These are phyloP conservation scores for Berghia stephanieae DNA, from an alignment of 1,140 invertebrate species.

Conservation along the genomic window DNA sequence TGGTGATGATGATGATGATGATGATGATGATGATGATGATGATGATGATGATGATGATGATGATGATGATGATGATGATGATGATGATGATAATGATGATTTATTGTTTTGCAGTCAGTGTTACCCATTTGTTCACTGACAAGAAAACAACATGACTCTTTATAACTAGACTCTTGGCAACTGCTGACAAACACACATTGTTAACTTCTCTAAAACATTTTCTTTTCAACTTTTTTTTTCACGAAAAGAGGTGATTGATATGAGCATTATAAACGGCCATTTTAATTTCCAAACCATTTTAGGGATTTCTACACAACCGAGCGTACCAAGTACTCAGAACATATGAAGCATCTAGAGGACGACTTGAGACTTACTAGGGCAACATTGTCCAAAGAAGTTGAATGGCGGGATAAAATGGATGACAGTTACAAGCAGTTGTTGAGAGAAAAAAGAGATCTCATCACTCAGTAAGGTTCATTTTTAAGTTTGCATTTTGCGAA, in stretches of 20 bases:
- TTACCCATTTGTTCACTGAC: background rate
- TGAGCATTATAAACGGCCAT: too few relatives aligned
- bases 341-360: constrained; percentile 54
- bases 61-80: constrained; percentile 13
- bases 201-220: too few relatives aligned
- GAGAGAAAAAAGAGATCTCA: constrained; percentile 56
- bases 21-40: constrained; percentile 15
- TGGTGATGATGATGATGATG: constrained; percentile 18
- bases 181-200: too few relatives aligned
- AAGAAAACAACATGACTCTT: background rate
- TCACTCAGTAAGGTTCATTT: constrained; percentile 54
- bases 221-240: too few relatives aligned
- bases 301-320: constrained; percentile 60
- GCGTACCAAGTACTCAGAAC: constrained; percentile 49
- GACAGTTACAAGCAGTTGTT: constrained; percentile 57
- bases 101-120: too few relatives aligned
- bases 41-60: constrained; percentile 15
- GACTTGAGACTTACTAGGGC: constrained; percentile 53
- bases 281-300: too few relatives aligned
- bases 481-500: too few relatives aligned
- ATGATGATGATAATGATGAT: background rate
- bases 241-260: too few relatives aligned
- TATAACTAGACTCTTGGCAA: background rate
- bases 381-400: constrained; percentile 54
- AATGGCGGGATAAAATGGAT: constrained; percentile 61